Percentiles rank a stretch among this genome's conserved stretches.
Evolutionary conservation across 1,140 invertebrate species (phyloP).

Genomic region (Triops cancriformis): DNA sequence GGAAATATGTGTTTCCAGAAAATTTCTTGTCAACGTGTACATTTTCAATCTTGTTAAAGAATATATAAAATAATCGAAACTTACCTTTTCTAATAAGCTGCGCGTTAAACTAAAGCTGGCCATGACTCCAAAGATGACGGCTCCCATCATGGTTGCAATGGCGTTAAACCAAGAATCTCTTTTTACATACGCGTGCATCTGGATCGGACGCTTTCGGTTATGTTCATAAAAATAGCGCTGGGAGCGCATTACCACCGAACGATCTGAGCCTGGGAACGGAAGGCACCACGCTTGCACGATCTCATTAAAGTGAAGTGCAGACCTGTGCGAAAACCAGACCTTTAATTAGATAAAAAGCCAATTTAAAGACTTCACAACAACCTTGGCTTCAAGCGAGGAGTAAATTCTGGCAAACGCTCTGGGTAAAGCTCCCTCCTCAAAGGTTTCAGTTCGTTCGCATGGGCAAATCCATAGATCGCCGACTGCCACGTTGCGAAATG

Average conservation of each 20-base stretch:
- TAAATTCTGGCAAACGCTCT: slow-evolving; percentile 50
- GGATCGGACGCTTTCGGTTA: slow-evolving; percentile 59
- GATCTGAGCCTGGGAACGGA: slow-evolving; percentile 70
- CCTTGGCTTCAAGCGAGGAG: slow-evolving; percentile 50
- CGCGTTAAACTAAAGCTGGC: slow-evolving; percentile 54
- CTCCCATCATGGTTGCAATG: slow-evolving; percentile 47
- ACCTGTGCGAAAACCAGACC: slow-evolving; percentile 40
- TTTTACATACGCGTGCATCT: slow-evolving; percentile 54
- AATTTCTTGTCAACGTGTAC: too few species aligned
- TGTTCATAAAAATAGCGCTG: slow-evolving; percentile 62
- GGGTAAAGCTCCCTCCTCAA: slow-evolving; percentile 58
- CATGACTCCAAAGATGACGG: slow-evolving; percentile 54
- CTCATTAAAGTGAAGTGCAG: slow-evolving; percentile 51
- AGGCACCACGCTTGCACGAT: slow-evolving; percentile 58
- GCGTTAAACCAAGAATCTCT: slow-evolving; percentile 41
- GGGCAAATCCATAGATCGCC: slow-evolving; percentile 59
- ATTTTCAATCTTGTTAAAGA: not conserved
- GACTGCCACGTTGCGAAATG: slow-evolving; percentile 79
- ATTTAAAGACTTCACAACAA: slow-evolving; percentile 30
- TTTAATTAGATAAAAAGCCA: not conserved
- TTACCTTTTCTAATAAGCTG: slow-evolving; percentile 54
- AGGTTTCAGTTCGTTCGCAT: slow-evolving; percentile 50
- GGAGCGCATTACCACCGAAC: slow-evolving; percentile 62
- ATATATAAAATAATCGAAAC: not conserved
- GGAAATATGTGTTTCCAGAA: too few species aligned